phyloP scores from a whole-genome alignment of 1,140 invertebrate species.

The Heterodera carotae region DNA sequence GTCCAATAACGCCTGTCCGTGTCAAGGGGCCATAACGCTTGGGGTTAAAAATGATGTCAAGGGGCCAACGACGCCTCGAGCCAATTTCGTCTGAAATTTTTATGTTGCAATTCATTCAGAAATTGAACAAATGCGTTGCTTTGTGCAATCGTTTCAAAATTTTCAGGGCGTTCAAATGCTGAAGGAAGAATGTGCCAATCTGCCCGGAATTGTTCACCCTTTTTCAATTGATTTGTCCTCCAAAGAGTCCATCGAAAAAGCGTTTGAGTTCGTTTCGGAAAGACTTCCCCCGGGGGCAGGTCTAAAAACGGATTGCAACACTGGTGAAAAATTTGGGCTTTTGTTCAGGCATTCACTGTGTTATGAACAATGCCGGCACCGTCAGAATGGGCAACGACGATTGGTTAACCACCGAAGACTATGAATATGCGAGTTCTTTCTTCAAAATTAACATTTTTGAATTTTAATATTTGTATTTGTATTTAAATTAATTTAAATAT shows the following conservation, averaged over 20 bases:
- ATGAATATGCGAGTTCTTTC: slow-evolving; percentile 14
- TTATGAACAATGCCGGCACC: slow-evolving; percentile 26
- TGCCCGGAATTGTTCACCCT: slow-evolving; percentile 24
- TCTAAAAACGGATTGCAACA: not conserved
- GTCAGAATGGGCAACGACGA: slow-evolving; percentile 21
- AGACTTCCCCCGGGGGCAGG: slow-evolving; percentile 25
- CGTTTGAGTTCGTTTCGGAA: slow-evolving; percentile 13
- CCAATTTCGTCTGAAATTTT: no score
- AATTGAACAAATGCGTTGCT: not conserved
- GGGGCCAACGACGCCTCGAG: no score
- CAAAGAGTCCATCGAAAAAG: slow-evolving; percentile 23
- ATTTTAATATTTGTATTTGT: not conserved
- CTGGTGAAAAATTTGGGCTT: not conserved
- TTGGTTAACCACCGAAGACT: slow-evolving; percentile 22
- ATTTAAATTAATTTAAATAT: not conserved
- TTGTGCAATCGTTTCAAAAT: not conserved
- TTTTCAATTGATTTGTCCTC: slow-evolving; percentile 15
- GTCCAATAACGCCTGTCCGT: no score
- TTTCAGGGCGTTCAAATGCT: slow-evolving; percentile 25
- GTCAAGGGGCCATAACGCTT: no score
- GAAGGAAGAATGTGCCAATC: not conserved
- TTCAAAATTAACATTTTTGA: no score
- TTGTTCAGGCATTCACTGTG: slow-evolving; percentile 4
- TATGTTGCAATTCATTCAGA: not conserved
- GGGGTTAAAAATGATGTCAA: no score